A percentile compares a stretch with the other conserved stretches of the same genome.
These are phyloP conservation scores for Myripristis jacobus DNA, from an alignment of 2,797 vertebrate species.

Conservation along the genomic window DNA sequence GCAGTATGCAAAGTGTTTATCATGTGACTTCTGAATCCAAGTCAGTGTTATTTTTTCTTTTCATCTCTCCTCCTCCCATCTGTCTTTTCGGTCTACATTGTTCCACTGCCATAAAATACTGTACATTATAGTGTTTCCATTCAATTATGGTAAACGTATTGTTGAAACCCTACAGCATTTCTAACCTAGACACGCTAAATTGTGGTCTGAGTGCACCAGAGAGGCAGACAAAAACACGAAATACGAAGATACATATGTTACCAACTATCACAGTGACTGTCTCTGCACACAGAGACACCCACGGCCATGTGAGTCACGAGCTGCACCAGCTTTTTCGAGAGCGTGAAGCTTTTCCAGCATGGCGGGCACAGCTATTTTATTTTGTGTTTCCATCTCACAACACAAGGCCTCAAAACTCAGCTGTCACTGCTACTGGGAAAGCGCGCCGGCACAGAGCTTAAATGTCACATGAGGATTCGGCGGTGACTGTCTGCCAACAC, in stretches of 20 bases:
- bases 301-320: constrained; percentile 20
- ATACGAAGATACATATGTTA: constrained; percentile 21
- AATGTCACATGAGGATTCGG: constrained; percentile 50
- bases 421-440: constrained; percentile 26
- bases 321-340: not conserved
- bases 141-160: constrained; percentile 47
- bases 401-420: constrained; percentile 11
- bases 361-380: not conserved
- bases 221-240: constrained; percentile 11
- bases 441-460: constrained; percentile 20
- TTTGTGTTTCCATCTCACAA: constrained; percentile 40
- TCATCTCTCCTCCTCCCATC: constrained; percentile 16
- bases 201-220: constrained; percentile 38
- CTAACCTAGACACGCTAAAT: constrained; percentile 37
- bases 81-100: constrained; percentile 22
- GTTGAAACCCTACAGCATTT: constrained; percentile 28
- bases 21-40: constrained; percentile 27
- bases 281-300: constrained; percentile 15
- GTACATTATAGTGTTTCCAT: constrained; percentile 35
- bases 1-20: constrained; percentile 22
- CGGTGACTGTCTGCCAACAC: constrained; percentile 49
- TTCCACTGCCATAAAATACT: constrained; percentile 37
- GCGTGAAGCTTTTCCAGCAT: not conserved
- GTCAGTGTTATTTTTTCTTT: not conserved
- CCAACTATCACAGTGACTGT: constrained; percentile 27